Conservation (phyloP, 2,113 vertebrate genomes). For the Stictonetta naevosa region DNA sequence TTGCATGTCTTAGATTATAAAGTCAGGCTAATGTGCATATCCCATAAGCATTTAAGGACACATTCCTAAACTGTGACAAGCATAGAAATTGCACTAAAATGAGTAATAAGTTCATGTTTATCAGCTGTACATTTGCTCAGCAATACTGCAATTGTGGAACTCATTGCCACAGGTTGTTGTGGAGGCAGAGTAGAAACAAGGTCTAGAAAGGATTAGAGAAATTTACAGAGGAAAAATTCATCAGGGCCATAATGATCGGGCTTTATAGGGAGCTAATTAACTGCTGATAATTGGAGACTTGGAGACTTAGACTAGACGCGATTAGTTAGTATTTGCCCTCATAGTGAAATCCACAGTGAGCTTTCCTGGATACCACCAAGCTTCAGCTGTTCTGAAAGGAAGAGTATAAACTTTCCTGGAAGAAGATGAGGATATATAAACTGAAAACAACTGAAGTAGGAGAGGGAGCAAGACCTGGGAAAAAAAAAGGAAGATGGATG, state of each 20-base stretch:
- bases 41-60: slow-evolving; percentile 13
- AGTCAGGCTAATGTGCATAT: slow-evolving; percentile 16
- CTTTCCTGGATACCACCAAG: neutral
- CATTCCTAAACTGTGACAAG: neutral
- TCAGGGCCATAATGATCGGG: neutral
- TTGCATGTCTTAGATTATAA: slow-evolving; percentile 27
- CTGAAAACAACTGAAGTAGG: neutral
- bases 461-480: neutral
- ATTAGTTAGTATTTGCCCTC: neutral
- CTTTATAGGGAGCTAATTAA: neutral
- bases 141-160: neutral
- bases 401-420: neutral
- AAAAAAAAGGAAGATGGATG: neutral
- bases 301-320: neutral
- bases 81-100: neutral
- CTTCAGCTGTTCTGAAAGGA: neutral
- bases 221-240: neutral
- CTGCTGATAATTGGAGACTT: neutral
- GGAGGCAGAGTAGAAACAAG: neutral
- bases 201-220: neutral
- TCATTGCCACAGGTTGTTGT: neutral
- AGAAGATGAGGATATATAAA: neutral
- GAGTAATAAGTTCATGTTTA: neutral
- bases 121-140: neutral
- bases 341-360: neutral